These are phyloP conservation scores for Pelosia muscerda DNA, from an alignment of 2,888 invertebrate genomes.

Conservation along the genomic window DNA sequence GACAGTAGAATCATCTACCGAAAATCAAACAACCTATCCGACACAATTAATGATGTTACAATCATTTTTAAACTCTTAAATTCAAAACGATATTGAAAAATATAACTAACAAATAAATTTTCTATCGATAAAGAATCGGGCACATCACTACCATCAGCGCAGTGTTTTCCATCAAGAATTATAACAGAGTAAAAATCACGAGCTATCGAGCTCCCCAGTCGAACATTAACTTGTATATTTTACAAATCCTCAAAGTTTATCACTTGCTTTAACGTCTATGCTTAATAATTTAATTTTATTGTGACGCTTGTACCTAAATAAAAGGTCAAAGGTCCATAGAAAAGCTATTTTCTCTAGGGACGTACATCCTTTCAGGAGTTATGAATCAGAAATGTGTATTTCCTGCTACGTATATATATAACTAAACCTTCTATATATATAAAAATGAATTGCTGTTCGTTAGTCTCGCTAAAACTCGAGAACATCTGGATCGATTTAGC, in stretches of 20 bases:
- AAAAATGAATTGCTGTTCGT: too few species aligned
- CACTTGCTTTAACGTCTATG: slow-evolving; percentile 15
- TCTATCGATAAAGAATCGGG: slow-evolving; percentile 7
- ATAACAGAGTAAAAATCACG: slow-evolving; percentile 27
- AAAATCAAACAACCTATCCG: too few species aligned
- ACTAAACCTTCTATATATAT: too few species aligned
- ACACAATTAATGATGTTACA: too few species aligned
- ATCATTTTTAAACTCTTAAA: too few species aligned
- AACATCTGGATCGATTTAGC: too few species aligned
- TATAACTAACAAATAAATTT: too few species aligned
- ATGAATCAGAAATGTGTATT: neutral
- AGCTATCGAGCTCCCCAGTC: slow-evolving; percentile 20
- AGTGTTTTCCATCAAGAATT: slow-evolving; percentile 26
- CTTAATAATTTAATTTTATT: slow-evolving; percentile 17
- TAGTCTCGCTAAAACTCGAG: too few species aligned
- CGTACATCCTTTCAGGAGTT: too few species aligned
- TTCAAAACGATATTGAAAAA: too few species aligned
- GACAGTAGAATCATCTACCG: too few species aligned
- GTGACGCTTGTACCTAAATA: slow-evolving; percentile 3
- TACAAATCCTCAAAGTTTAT: slow-evolving; percentile 21
- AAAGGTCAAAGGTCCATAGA: neutral
- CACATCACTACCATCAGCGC: slow-evolving; percentile 14
- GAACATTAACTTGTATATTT: slow-evolving; percentile 20
- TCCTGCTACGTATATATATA: too few species aligned
- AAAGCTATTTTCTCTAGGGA: neutral